These are phyloP conservation scores for Agrotis ipsilon DNA, from an alignment of 2,888 invertebrate genomes.

Conservation along the genomic window DNA sequence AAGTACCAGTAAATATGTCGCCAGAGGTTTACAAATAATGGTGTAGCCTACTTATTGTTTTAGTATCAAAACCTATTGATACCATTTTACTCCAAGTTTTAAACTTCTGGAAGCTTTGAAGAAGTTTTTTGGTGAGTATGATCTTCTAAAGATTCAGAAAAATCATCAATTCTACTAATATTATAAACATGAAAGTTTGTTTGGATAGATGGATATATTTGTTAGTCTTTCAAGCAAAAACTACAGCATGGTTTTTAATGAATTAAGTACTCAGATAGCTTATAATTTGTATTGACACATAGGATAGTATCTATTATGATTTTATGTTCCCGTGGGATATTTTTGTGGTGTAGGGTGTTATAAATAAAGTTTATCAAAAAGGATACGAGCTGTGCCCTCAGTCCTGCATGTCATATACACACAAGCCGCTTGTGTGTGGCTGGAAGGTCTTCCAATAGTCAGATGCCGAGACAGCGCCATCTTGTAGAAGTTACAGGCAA, in stretches of 20 bases:
- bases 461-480: constrained; percentile 96
- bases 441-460: constrained; percentile 97
- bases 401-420: constrained; percentile 99
- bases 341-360: too few species aligned
- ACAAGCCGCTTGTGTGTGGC: constrained; percentile 98
- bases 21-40: neutral
- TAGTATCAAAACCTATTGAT: neutral
- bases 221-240: too few species aligned
- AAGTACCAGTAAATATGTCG: too few species aligned
- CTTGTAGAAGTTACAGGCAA: constrained; percentile 98
- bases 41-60: neutral
- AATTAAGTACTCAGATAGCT: too few species aligned
- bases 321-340: too few species aligned
- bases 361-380: constrained; percentile 75
- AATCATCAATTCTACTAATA: too few species aligned
- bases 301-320: too few species aligned
- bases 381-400: constrained; percentile 98
- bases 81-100: neutral
- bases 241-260: too few species aligned
- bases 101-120: neutral
- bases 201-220: too few species aligned
- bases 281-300: too few species aligned
- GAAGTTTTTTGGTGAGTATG: neutral
- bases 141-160: neutral
- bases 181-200: too few species aligned